Conservation (phyloP, 2,113 vertebrate species). For the Crypturellus undulatus region DNA sequence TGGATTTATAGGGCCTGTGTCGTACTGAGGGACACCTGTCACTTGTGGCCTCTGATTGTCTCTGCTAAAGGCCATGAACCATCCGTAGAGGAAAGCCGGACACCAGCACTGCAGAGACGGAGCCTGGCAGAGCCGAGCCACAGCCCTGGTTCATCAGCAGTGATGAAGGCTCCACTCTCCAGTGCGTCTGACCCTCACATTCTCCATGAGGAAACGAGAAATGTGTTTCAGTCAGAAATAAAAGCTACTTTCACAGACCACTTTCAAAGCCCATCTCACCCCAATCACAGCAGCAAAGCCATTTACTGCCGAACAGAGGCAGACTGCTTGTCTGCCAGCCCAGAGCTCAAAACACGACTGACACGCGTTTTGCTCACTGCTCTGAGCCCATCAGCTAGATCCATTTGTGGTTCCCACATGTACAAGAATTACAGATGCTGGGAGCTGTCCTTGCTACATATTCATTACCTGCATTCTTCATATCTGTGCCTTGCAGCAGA, state of each 20-base stretch:
- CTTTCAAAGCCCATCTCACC: background rate
- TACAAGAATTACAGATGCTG: background rate
- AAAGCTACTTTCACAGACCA: background rate
- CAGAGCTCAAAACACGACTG: background rate
- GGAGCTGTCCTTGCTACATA: accelerated
- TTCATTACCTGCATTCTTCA: background rate
- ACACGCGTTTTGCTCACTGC: background rate
- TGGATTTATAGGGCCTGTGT: background rate
- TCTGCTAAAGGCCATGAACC: background rate
- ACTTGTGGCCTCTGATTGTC: no score
- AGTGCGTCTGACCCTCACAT: background rate
- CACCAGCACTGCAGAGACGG: background rate
- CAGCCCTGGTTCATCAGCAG: background rate
- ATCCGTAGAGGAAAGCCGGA: background rate
- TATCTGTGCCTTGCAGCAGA: accelerated
- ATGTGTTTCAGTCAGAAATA: background rate
- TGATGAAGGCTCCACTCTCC: background rate
- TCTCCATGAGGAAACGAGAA: background rate
- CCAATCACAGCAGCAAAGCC: background rate
- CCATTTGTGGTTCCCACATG: background rate
- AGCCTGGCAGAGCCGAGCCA: background rate
- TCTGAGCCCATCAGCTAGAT: background rate
- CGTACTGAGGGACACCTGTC: background rate
- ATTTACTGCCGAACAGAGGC: background rate
- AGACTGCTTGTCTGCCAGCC: background rate